phyloP scores from a whole-genome alignment of 30 jellyfish, hydroid and myxozoan genomes.

The Mastigias papua region DNA sequence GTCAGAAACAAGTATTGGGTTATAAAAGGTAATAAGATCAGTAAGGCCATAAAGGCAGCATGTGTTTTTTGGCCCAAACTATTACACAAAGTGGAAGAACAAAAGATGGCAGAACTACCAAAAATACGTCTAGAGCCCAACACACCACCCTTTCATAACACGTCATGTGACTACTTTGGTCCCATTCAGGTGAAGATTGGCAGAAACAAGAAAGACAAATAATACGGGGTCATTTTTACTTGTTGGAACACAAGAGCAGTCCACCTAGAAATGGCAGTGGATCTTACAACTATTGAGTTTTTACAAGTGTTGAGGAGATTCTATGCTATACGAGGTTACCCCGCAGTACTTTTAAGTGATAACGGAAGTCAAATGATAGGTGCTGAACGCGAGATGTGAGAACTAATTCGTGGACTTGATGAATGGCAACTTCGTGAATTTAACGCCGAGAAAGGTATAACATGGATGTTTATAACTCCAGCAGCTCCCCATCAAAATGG shows the following conservation, averaged over 20 bases:
- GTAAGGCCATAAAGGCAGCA: constrained; percentile 47
- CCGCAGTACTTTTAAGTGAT: constrained; percentile 62
- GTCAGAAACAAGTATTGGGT: constrained; percentile 61
- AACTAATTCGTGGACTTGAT: too few relatives aligned
- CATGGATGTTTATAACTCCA: too few relatives aligned
- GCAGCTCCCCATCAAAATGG: too few relatives aligned
- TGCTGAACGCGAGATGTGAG: too few relatives aligned
- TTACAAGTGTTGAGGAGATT: constrained; percentile 74
- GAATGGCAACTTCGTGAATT: too few relatives aligned
- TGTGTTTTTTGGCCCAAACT: constrained; percentile 45
- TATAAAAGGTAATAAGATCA: constrained; percentile 41
- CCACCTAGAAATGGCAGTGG: constrained; percentile 66
- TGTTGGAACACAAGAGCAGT: constrained; percentile 80
- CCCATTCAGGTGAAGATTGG: constrained; percentile 55
- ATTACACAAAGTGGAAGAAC: constrained; percentile 56
- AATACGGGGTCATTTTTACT: constrained; percentile 62
- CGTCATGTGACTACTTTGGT: constrained; percentile 74
- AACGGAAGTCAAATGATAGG: too few relatives aligned
- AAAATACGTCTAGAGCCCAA: constrained; percentile 47
- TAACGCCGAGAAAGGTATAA: too few relatives aligned
- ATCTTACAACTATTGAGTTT: constrained; percentile 61
- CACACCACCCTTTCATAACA: constrained; percentile 73
- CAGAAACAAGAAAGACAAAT: constrained; percentile 61
- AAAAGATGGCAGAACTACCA: constrained; percentile 61
- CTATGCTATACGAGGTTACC: constrained; percentile 69